Evolutionary conservation across 2,113 vertebrate genomes (phyloP).

Genomic region (Lagopus muta): DNA sequence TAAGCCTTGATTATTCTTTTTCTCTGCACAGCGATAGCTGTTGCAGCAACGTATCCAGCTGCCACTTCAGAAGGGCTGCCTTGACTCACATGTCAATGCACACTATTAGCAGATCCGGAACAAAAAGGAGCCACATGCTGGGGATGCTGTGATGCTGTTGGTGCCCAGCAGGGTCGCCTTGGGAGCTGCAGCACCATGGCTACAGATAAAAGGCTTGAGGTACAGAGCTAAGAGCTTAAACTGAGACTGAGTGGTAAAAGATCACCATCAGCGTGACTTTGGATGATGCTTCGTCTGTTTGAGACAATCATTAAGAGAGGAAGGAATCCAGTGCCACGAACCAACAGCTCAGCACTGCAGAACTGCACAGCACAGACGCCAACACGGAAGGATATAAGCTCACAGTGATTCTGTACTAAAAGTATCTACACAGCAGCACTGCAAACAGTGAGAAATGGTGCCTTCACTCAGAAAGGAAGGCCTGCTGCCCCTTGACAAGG

Average conservation of each 20-base stretch:
- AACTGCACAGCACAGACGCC: not conserved
- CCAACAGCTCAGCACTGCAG: not conserved
- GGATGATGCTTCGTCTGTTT: not conserved
- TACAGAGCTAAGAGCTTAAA: not conserved
- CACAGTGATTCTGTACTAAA: not conserved
- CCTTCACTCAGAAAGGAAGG: not conserved
- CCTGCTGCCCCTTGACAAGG: rapidly evolving
- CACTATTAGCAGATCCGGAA: not conserved
- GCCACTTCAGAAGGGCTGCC: not conserved
- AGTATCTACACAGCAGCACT: rapidly evolving
- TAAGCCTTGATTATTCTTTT: not conserved
- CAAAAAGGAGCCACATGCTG: not conserved
- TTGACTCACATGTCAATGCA: not conserved
- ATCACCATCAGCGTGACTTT: not conserved
- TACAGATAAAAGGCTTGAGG: not conserved
- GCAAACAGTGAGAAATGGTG: not conserved
- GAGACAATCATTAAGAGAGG: not conserved
- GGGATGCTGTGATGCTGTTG: not conserved
- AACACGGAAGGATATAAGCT: not conserved
- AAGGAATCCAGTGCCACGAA: not conserved
- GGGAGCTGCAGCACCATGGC: not conserved
- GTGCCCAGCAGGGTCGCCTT: rapidly evolving
- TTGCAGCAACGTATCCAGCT: not conserved
- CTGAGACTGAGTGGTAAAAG: rapidly evolving
- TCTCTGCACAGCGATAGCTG: rapidly evolving